A percentile compares a stretch with the other conserved stretches of the same genome.
Conservation (phyloP, 2,797 vertebrate genomes). For the Acomys russatus region DNA sequence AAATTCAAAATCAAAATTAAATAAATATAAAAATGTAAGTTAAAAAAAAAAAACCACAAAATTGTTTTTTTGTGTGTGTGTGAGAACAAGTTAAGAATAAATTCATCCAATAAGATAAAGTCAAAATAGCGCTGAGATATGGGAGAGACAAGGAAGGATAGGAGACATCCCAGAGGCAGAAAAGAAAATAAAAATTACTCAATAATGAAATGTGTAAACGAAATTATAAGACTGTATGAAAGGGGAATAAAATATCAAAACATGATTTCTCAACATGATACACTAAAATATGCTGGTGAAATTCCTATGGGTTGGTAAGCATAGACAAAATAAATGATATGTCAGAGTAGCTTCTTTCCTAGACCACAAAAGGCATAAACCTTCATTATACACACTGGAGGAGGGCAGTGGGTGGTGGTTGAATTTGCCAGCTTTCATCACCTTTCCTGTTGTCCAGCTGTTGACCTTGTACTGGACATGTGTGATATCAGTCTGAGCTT, state of each 20-base stretch:
- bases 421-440: background rate
- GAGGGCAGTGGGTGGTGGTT: background rate
- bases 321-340: background rate
- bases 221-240: background rate
- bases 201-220: background rate
- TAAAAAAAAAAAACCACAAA: background rate
- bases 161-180: background rate
- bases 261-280: background rate
- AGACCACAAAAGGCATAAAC: background rate
- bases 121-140: background rate
- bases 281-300: background rate
- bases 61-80: background rate
- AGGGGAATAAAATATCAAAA: background rate
- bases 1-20: background rate
- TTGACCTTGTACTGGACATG: background rate
- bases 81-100: background rate
- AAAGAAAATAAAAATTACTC: background rate
- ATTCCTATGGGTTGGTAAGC: background rate
- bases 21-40: background rate
- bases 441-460: background rate
- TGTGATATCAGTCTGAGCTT: background rate
- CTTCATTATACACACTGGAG: background rate
- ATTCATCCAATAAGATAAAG: background rate
- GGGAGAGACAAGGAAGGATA: background rate
- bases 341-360: background rate